Base-by-base conservation (phyloP, 2,888 invertebrate species). In the Acholoe squamosa region DNA sequence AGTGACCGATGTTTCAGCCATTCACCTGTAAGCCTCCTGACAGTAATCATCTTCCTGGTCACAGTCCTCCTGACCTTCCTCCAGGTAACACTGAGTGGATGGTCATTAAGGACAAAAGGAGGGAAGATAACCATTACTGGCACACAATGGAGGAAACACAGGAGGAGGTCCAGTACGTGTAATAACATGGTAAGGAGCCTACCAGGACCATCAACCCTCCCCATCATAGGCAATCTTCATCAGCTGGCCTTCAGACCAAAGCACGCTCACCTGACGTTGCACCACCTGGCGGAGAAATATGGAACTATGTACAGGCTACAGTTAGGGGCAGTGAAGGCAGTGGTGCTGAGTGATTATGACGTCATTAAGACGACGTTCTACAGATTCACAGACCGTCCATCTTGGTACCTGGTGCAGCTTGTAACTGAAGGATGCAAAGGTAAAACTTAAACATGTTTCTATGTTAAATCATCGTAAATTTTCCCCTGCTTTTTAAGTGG, bases 281-380 rank as follows among this genome's bases (percentile, higher is more conserved):
- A 84, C 19, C 5, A 34, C 25, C 51, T 84, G 16, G 84, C 51
- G 43, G 28, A 22, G 34, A 22, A 16, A 10, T 84, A 84, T 84
- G 84, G 84, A 84, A 34, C 5, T 19, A 19, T 43, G 1, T 84
- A 33, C 51, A 25, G 31, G 19, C 22, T 84, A 7, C 33, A 34
- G 51, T 22, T 84, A 7, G 84, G 84, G 25, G 28, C 43, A 19
- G 22, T 43, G 12, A 34, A 43, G 34, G 51, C 84, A 3, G 51
- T 84, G 43, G 52, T 84, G 22, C 34, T 84, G 22, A 84, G 16
- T n/a, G 51, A 51, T 34, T 52, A 84, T 84, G 84, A 84, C 28
- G 33, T 84, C 25, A 84, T 84, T 51, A 84, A 84, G 43, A 22
- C 28, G 52, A n/a, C 51, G 3, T 52, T 84, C 43, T 77, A 28